phyloP scores from a whole-genome alignment of 2,797 vertebrate genomes.

The Caiman crocodilus region DNA sequence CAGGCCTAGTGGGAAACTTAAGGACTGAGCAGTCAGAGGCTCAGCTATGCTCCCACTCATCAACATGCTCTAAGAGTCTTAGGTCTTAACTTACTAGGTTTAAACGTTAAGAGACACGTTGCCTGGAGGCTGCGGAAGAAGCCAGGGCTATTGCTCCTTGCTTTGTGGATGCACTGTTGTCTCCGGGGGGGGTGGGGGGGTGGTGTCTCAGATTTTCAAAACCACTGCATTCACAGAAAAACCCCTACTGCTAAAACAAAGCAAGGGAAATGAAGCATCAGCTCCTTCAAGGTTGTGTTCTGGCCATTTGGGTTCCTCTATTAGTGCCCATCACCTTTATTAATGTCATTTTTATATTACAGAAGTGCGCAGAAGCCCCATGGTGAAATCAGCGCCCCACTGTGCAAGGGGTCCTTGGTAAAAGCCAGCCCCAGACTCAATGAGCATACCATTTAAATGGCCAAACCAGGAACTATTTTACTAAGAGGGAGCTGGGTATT shows the following conservation, averaged over 20 bases:
- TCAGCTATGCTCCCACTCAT: not conserved
- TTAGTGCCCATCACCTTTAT: not conserved
- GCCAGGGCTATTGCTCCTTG: fast-evolving
- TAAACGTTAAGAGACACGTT: fast-evolving
- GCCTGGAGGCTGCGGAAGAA: not conserved
- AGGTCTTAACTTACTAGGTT: too few species aligned
- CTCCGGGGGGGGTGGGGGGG: fast-evolving
- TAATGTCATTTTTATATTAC: not conserved
- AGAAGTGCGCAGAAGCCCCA: not conserved
- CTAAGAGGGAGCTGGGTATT: fast-evolving
- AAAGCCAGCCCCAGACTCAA: not conserved
- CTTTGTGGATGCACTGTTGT: fast-evolving
- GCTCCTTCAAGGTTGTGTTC: not conserved
- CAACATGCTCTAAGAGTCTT: too few species aligned
- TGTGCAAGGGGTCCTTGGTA: not conserved
- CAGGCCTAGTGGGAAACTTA: not conserved
- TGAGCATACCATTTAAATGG: not conserved
- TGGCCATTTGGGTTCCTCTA: not conserved
- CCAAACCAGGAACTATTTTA: not conserved
- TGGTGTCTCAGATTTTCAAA: not conserved
- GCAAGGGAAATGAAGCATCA: not conserved
- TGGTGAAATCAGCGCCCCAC: not conserved
- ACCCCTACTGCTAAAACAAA: not conserved
- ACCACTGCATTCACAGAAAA: not conserved
- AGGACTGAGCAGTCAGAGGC: fast-evolving